phyloP scores from a whole-genome alignment of 1,140 invertebrate genomes.

The Sitophilus oryzae region DNA sequence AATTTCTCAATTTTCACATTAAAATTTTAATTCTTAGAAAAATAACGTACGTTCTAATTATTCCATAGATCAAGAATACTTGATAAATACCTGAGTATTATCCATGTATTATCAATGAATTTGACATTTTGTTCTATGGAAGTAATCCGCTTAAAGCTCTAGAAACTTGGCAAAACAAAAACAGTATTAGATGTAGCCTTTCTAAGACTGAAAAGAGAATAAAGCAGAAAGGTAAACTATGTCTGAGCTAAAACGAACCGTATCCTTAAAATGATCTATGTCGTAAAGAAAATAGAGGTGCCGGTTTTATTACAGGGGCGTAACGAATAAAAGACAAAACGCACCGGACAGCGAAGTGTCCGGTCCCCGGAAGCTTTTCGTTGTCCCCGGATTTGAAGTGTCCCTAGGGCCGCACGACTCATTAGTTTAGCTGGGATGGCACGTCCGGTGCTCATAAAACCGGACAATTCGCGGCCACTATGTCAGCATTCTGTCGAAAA shows the following conservation, averaged over 20 bases:
- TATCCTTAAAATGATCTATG: slow-evolving; percentile 13
- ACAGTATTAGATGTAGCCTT: too few relatives aligned
- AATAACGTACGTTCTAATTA: too few relatives aligned
- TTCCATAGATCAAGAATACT: too few relatives aligned
- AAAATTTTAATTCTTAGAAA: too few relatives aligned
- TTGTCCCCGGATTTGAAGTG: slow-evolving; percentile 24
- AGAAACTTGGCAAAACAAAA: too few relatives aligned
- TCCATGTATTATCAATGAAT: too few relatives aligned
- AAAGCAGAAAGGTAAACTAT: slow-evolving; percentile 15
- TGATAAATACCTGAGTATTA: too few relatives aligned
- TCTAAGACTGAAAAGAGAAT: not conserved
- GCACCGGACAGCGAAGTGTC: slow-evolving; percentile 9
- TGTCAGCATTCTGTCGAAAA: slow-evolving; percentile 22
- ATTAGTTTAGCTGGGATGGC: slow-evolving; percentile 20
- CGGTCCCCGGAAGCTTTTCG: slow-evolving; percentile 20
- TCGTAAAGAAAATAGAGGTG: slow-evolving; percentile 15
- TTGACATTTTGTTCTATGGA: too few relatives aligned
- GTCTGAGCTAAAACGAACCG: slow-evolving; percentile 11
- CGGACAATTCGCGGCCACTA: slow-evolving; percentile 22
- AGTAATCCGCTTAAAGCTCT: too few relatives aligned
- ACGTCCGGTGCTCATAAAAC: slow-evolving; percentile 23
- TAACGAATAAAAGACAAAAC: slow-evolving; percentile 17
- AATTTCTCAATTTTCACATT: too few relatives aligned
- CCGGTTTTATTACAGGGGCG: slow-evolving; percentile 18
- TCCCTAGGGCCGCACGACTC: slow-evolving; percentile 20